Evolutionary conservation across 2,797 vertebrate genomes (phyloP), one percentile per base, ranked within the genome.

Genomic region (Oryzias sinensis): DNA sequence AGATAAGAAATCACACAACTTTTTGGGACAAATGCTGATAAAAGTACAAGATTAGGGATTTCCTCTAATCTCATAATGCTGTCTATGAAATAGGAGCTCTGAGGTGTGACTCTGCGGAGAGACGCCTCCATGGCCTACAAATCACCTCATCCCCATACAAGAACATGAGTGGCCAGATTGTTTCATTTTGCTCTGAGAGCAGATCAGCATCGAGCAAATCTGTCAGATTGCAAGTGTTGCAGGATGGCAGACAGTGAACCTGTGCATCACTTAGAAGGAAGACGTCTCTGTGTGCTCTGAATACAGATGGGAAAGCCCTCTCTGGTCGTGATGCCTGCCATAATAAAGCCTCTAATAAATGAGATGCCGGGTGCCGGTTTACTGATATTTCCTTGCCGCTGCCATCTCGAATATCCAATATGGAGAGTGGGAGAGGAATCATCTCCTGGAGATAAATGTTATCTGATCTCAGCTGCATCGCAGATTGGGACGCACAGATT

Each of bases 281-380:
- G 81, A 83, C 78, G 76, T 82, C 70, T 78, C 81, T 87, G 79
- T 80, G 84, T 43, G 18, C 58, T 4, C 76, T 67, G 83, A 85
- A 85, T 89, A 80, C 80, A 77, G 70, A 90, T 81, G 59, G 69
- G 79, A 77, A 83, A 64, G 63, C 64, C 71, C 65, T 64, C 68
- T 64, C 70, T 55, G 14, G 18, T 76, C 74, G 69, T 73, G 79
- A 82, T 61, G 76, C 76, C 77, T 77, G 79, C 73, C 70, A 72
- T 70, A 81, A 86, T 86, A 84, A 89, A 85, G 78, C 74, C 68
- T 73, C 70, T 86, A 86, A 88, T 86, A 90, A 87, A 87, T 77
- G 74, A 85, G 78, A 83, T 65, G 79, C 65, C 29, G 40, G 76
- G 63, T 56, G 68, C 75, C 72, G 74, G 76, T 87, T 82, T 83